A percentile compares a stretch with the other conserved stretches of the same genome.
Conservation (phyloP, 1,140 invertebrate species). For the Adoxophyes honmai region DNA sequence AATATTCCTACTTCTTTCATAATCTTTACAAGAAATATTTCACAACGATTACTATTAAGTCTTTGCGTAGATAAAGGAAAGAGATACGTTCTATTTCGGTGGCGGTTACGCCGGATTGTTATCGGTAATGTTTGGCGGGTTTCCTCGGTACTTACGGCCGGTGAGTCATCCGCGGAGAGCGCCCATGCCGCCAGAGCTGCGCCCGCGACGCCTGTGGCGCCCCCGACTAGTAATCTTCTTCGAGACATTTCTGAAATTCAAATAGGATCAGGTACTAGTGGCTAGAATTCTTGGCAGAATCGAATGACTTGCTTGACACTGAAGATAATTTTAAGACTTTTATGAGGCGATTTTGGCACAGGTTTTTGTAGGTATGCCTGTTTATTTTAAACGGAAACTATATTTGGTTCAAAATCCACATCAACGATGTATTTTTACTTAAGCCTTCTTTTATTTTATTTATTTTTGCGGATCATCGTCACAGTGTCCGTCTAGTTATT, state of each 20-base stretch:
- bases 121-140: constrained; percentile 9
- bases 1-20: neutral
- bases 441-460: too few relatives aligned
- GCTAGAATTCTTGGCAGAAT: neutral
- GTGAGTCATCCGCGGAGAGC: constrained; percentile 69
- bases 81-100: constrained; percentile 8
- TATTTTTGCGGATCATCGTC: too few relatives aligned
- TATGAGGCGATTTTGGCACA: too few relatives aligned
- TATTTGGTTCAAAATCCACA: too few relatives aligned
- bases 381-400: too few relatives aligned
- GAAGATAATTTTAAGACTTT: too few relatives aligned
- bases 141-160: constrained; percentile 39
- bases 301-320: too few relatives aligned
- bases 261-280: neutral
- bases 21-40: neutral
- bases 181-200: constrained; percentile 76
- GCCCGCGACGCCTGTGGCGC: constrained; percentile 71
- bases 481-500: too few relatives aligned
- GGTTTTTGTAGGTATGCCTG: too few relatives aligned
- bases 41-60: neutral
- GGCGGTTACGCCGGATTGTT: neutral
- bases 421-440: too few relatives aligned
- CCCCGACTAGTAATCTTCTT: constrained; percentile 73
- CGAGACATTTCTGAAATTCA: constrained; percentile 58
- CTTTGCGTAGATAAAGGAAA: neutral